Evolutionary conservation across 2,888 invertebrate genomes (phyloP), one percentile per base, ranked within the genome.

Genomic region (Synergus japonicus): DNA sequence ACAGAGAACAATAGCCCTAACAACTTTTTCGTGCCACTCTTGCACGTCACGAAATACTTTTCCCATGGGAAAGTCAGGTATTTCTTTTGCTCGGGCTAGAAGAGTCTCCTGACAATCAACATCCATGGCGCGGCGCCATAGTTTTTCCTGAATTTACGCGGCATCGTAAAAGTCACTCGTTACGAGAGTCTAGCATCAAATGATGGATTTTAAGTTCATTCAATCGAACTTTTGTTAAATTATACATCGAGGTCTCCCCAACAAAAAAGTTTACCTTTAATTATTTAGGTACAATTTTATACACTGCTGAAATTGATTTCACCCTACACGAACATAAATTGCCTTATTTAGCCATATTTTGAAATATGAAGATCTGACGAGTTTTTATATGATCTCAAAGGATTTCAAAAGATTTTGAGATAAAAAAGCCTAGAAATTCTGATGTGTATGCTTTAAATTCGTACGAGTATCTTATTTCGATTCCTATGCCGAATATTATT

Each of bases 1-100:
- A 88, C 88, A 89, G 87, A 90, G 89, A 90, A 86, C 88, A 88
- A 90, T 90, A 88, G 91, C 87, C 84, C 89, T 89, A 87, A 90
- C 90, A 89, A 90, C 88, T 89, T 89, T 89, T 89, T 89, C 85
- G 85, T 84, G 80, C 83, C 83, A 83, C 82, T 79, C 81, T 78
- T 80, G 78, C 78, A 77, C 76, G 81, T 78, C 78, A 64, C 41
- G 46, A 46, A 78, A 78, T 78, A 73, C 76, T 81, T 80, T 80
- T 69, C 82, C 80, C 60, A 15, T 13, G 63, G 65, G 77, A 73
- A 78, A 78, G 77, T 80, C 79, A 78, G 82, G 80, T 78, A 78
- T 81, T 83, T 84, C 79, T 83, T 77, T 81, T 79, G n/a, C 44
- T 15, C 13, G 65, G 22, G n/a, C 37, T 7, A 65, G 49, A 4